phyloP scores from a whole-genome alignment of 2,113 vertebrate genomes.

The Protomyctophum bolini region DNA sequence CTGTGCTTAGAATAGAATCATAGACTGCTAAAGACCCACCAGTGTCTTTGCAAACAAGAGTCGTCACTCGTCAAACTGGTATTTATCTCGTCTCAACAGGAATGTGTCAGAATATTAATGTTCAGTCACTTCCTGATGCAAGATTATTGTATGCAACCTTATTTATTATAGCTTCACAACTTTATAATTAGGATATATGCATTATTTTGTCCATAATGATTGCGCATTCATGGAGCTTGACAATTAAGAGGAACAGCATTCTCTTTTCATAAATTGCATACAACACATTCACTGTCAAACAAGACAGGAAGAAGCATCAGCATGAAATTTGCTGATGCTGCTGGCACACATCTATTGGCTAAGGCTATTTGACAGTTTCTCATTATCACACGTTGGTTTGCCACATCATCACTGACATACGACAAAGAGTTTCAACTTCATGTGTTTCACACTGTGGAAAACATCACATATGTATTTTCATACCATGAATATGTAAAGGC shows the following conservation, averaged over 20 bases:
- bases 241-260: no score
- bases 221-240: no score
- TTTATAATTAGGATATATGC: no score
- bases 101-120: not conserved
- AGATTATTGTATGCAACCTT: not conserved
- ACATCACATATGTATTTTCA: no score
- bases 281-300: not conserved
- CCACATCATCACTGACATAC: not conserved
- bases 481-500: no score
- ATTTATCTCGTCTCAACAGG: conserved; percentile 2
- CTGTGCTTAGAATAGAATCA: no score
- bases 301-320: not conserved
- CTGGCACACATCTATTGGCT: not conserved
- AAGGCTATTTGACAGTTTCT: conserved; percentile 30
- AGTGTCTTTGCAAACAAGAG: not conserved
- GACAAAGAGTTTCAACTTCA: not conserved
- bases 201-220: no score
- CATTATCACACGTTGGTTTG: conserved; percentile 7
- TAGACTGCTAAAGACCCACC: no score
- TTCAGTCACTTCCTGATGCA: not conserved
- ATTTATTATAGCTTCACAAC: no score
- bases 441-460: no score
- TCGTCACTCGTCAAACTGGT: not conserved
- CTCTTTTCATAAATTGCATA: not conserved
- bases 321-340: not conserved